Base-by-base conservation (phyloP, 2,888 invertebrate species). In the Dendrolimus pini region DNA sequence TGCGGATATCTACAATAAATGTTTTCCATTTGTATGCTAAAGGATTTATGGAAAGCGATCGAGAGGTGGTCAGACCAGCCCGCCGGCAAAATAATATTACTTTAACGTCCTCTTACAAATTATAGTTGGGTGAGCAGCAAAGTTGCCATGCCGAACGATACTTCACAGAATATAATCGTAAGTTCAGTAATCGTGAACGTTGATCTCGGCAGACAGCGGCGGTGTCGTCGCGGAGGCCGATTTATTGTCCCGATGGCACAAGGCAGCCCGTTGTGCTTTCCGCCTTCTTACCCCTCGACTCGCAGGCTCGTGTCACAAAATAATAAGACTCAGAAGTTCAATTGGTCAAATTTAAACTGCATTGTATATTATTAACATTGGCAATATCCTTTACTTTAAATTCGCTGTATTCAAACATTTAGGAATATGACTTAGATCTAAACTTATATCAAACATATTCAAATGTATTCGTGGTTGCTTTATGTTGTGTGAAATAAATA, bases 201-300 rank as follows among this genome's bases (percentile, higher is more conserved):
- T 74, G 82, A 85, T 87, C 85, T 75, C 70, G 61, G 65, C 67
- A 67, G 78, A 77, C 77, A 75, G 74, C 75, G 71, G 72, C 71
- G 75, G 78, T 83, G 86, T 88, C 87, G 82, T 78, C 79, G 84
- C 78, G 76, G 74, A 81, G 77, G 83, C 83, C 80, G 77, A 88
- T 87, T 87, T 87, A 89, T 84, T 73, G 80, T 64, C 61, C 64
- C 64, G 65, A 62, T 65, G 62, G 72, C 75, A 87, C 86, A 86
- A 85, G 74, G 84, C 75, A 65, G 71, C 66, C 74, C 79, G 79
- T 83, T 85, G 84, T 85, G 69, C 67, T 75, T 82, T 81, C 82
- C 80, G 78, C 81, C 78, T 83, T 80, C 75, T 82, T 78, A 78
- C 73, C 30, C 9, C 47, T 7, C 47, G 47, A 47, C 47, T 47